phyloP scores from a whole-genome alignment of 1,140 invertebrate genomes.

The Drosophila novamexicana region DNA sequence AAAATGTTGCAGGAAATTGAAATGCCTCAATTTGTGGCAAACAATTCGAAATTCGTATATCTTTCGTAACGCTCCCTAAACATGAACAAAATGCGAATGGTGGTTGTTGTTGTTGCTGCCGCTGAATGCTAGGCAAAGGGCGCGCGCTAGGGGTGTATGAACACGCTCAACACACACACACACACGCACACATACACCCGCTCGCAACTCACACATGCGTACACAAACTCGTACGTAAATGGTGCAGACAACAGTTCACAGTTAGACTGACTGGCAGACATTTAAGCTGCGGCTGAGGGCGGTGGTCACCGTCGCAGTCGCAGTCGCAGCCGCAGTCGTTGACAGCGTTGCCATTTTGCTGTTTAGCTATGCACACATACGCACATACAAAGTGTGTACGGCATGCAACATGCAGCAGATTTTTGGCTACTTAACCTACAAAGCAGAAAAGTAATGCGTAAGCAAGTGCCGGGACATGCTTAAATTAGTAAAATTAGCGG shows the following conservation, averaged over 20 bases:
- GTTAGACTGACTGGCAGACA: conserved; percentile 79
- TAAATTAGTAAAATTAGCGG: conserved; percentile 52
- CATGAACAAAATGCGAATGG: conserved; percentile 11
- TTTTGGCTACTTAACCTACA: conserved; percentile 78
- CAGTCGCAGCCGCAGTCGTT: conserved; percentile 20
- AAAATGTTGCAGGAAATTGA: conserved; percentile 4
- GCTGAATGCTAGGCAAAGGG: conserved; percentile 15
- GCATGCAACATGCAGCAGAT: conserved; percentile 63
- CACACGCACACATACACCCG: conserved; percentile 3
- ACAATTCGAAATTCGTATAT: conserved; percentile 4
- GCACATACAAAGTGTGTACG: conserved; percentile 17
- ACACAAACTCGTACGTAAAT: conserved; percentile 24
- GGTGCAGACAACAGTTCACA: conserved; percentile 57
- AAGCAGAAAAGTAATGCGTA: conserved; percentile 28
- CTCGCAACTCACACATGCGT: conserved; percentile 29
- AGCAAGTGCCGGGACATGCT: background rate
- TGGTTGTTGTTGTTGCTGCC: conserved; percentile 32
- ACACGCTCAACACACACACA: conserved; percentile 33
- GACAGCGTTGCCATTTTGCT: conserved; percentile 34
- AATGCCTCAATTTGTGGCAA: conserved; percentile 14
- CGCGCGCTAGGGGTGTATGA: conserved; percentile 23
- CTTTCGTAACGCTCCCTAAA: conserved; percentile 20
- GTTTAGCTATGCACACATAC: conserved; percentile 31
- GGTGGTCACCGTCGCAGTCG: conserved; percentile 66
- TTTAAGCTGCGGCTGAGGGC: conserved; percentile 73